Conservation (phyloP, 64 coral and sea anemone species). For the Montipora foliosa region DNA sequence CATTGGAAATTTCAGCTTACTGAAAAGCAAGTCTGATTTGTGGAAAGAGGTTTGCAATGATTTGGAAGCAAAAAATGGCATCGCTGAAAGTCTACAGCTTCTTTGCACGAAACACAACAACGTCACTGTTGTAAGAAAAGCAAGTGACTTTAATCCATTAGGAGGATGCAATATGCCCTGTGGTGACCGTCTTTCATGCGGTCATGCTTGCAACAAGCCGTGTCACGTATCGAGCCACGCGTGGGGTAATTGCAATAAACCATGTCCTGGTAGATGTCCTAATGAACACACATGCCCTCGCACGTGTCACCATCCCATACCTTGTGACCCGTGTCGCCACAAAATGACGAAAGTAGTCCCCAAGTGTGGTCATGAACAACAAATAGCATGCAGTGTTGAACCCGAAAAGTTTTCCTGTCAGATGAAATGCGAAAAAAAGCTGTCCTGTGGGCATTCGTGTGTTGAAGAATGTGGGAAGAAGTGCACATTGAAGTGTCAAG, state of each 20-base stretch:
- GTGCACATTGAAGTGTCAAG: neutral
- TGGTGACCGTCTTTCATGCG: conserved; percentile 42
- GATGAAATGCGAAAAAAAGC: conserved; percentile 20
- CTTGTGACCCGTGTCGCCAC: neutral
- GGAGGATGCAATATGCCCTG: conserved; percentile 47
- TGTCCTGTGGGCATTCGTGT: conserved; percentile 56
- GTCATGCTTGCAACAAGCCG: conserved; percentile 12
- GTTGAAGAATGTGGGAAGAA: conserved; percentile 7
- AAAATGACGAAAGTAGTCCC: neutral
- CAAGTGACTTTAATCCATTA: conserved; percentile 46
- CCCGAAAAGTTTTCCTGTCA: neutral
- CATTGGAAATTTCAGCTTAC: conserved; percentile 39
- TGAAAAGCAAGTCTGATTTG: conserved; percentile 24
- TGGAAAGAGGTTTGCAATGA: conserved; percentile 72
- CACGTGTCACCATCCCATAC: neutral
- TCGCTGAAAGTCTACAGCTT: conserved; percentile 25
- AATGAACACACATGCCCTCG: neutral
- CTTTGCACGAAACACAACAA: conserved; percentile 66
- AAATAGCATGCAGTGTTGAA: conserved; percentile 8
- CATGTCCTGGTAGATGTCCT: neutral
- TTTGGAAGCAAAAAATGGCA: conserved; percentile 15
- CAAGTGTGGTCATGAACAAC: conserved; percentile 15
- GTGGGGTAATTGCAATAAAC: conserved; percentile 1
- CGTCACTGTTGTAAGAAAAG: conserved; percentile 24
- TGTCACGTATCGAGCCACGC: conserved; percentile 1